These are phyloP conservation scores for Saccopteryx bilineata DNA, from an alignment of 2,113 vertebrate genomes.

Conservation along the genomic window DNA sequence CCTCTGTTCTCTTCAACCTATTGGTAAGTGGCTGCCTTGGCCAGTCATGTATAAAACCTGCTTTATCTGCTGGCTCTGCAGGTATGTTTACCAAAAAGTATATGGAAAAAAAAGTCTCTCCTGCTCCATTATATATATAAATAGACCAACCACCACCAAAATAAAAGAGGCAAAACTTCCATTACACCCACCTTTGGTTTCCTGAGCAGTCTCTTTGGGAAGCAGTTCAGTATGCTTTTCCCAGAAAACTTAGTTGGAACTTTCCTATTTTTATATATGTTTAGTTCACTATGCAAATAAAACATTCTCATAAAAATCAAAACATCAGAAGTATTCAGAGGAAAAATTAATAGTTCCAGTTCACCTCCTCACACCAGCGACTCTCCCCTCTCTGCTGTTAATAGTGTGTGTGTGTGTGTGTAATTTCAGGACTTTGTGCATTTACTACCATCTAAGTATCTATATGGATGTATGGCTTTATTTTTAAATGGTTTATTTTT, in stretches of 20 bases:
- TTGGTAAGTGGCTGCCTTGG: background rate
- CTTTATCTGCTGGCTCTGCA: background rate
- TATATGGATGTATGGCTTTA: background rate
- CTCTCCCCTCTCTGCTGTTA: background rate
- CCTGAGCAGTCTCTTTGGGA: slow-evolving; percentile 73
- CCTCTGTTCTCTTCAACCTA: background rate
- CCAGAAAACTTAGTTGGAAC: slow-evolving; percentile 72
- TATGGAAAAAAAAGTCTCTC: background rate
- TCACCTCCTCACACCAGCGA: background rate
- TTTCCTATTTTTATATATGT: slow-evolving; percentile 74
- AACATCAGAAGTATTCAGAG: background rate
- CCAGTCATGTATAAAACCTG: too few species aligned
- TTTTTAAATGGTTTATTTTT: background rate
- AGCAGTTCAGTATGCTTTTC: slow-evolving; percentile 72
- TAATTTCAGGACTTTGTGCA: background rate
- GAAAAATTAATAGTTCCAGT: background rate
- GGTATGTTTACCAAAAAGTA: slow-evolving; percentile 46
- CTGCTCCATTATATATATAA: slow-evolving; percentile 65
- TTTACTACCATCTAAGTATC: background rate
- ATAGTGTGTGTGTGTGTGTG: background rate
- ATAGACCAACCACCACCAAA: slow-evolving; percentile 73
- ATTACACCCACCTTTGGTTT: slow-evolving; percentile 82
- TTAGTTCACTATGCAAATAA: slow-evolving; percentile 63
- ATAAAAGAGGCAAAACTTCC: slow-evolving; percentile 70
- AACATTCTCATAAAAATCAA: slow-evolving; percentile 52